Evolutionary conservation across 1,140 invertebrate species (phyloP).

Genomic region (Calliphora vicina): DNA sequence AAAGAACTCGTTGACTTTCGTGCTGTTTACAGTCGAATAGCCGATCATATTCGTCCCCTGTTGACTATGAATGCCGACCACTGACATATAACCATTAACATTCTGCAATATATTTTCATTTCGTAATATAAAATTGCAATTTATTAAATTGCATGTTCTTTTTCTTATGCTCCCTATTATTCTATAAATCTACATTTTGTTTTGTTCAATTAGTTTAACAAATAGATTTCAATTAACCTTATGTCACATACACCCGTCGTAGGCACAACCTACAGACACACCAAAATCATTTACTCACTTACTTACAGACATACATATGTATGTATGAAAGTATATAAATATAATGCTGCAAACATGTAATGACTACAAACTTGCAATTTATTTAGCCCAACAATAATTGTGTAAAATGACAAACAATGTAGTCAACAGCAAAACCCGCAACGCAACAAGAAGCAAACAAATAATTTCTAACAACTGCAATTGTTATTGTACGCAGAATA

Average conservation of each 20-base stretch:
- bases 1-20: no score
- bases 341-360: no score
- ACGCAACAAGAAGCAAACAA: background rate
- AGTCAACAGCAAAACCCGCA: background rate
- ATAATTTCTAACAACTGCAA: background rate
- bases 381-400: background rate
- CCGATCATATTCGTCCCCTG: no score
- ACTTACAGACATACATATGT: background rate
- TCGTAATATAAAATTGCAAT: background rate
- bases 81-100: no score
- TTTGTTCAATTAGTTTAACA: slow-evolving; percentile 10
- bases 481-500: no score
- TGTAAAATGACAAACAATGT: background rate
- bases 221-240: slow-evolving; percentile 12
- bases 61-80: no score
- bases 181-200: background rate
- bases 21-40: no score
- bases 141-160: background rate
- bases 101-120: no score
- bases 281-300: background rate
- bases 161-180: background rate
- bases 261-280: background rate
- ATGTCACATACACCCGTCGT: background rate
- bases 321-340: no score
- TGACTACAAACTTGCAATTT: background rate